Evolutionary conservation across 2,797 vertebrate species (phyloP), one percentile per base, ranked within the genome.

Genomic region (Xiphorhynchus erythropygius): DNA sequence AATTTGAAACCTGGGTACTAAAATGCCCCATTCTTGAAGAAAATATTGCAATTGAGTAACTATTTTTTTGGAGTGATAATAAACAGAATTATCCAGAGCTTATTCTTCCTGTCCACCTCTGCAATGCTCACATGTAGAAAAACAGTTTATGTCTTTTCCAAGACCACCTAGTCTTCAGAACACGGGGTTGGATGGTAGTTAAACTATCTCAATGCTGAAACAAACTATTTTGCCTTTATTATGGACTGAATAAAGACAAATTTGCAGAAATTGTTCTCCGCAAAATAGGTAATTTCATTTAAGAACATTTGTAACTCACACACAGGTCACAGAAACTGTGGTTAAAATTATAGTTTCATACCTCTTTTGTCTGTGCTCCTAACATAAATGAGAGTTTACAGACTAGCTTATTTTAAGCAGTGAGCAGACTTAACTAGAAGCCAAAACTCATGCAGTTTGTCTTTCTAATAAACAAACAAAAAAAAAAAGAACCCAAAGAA

Each of bases 21-120:
- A 71, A 25, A 30, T 44, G 22, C 3, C 10, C 57, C 35, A 22
- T 50, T 57, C 44, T 50, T 41, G 25, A 50, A 46, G 30, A 75
- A 89, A 92, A 65, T 19, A 56, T 39, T 77, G 83, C 60, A 25
- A 8, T 27, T 33, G 46, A 57, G 18, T 23, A 56, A 39, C 30
- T 65, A 8, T 42, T 87, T 79, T 79, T 27, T 28, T 8, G 33
- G 10, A 65, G 14, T 13, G 11, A n/a, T 18, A 41, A 2, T 49
- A 67, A 67, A 67, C 19, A 56, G 13, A 71, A 74, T 37, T 55
- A 68, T 3, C 13, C 80, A 33, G 28, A 47, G 5, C 10, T 84
- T 41, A 46, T 13, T 53, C 50, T 25, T 27, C 25, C 3, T 9
- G 3, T 15, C 6, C 1, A 7, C 2, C 21, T 11, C 25, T 5